Base-by-base conservation (phyloP, 2,113 vertebrate genomes). In the Peucedramus taeniatus region DNA sequence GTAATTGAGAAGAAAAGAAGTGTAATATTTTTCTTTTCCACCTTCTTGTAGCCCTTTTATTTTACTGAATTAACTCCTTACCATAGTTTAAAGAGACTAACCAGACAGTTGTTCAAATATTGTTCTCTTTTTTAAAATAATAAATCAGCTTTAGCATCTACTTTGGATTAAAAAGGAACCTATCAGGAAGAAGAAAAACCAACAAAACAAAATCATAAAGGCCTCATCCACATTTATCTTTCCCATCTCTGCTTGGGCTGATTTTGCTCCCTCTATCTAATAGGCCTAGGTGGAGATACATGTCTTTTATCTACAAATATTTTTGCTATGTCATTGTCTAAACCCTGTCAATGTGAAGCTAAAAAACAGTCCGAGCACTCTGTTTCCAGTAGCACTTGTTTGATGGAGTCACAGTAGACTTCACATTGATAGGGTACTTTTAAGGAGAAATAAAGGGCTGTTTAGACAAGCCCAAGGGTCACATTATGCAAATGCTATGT, bases 1-100 rank as follows among this genome's bases (percentile, higher is more conserved):
- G 78, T 87, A 95, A 96, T 87, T 85, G 93, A 93, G 84, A 96
- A 83, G 66, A 30, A 95, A 92, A 89, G 50, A 89, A 89, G 44
- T 23, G 22, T 17, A 91, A 69, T 83, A 89, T 83, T 95, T 95
- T 94, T 79, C 69, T 65, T 53, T 66, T 42, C 65, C 70, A 60
- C 40, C n/a, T 59, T 83, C 68, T 78, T 70, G 71, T 78, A 83
- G 72, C 57, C 47, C 61, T 53, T 79, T 87, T 78, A 40, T 82
- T 96, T 95, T 76, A 80, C 35, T 45, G 72, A 94, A 89, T 91
- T 83, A 89, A 85, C 11, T 89, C 54, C 57, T 91, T 89, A 69
- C 61, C 26, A 45, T 37, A 45, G 18, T 59, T 49, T 72, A 57
- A 42, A 92, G n/a, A 94, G 40, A 57, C n/a, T 79, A 85, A 95